phyloP scores from a whole-genome alignment of 1,140 invertebrate species.

The Nasonia longicornis region DNA sequence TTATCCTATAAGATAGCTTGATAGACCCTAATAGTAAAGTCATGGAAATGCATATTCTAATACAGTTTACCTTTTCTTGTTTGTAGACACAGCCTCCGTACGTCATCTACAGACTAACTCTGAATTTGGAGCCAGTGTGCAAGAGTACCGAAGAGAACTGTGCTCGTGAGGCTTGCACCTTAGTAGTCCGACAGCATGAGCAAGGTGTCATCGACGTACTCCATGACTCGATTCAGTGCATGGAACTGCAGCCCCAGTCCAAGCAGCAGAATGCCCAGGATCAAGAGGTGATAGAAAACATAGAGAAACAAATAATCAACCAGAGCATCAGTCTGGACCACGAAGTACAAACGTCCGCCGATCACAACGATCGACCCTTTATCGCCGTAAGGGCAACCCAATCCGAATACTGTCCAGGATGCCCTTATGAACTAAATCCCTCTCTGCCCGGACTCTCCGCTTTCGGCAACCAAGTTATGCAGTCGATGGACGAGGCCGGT shows the following conservation, averaged over 20 bases:
- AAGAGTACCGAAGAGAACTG: slow-evolving; percentile 51
- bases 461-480: slow-evolving; percentile 57
- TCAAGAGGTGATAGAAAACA: slow-evolving; percentile 55
- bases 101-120: slow-evolving; percentile 56
- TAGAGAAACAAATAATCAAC: slow-evolving; percentile 58
- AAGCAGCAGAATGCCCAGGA: slow-evolving; percentile 49
- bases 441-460: slow-evolving; percentile 57
- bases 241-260: neutral
- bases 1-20: neutral
- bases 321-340: slow-evolving; percentile 58
- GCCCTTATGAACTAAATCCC: slow-evolving; percentile 65
- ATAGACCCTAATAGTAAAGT: neutral
- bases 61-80: slow-evolving; percentile 11
- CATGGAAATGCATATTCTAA: slow-evolving; percentile 21
- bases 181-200: slow-evolving; percentile 59
- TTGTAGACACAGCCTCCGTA: slow-evolving; percentile 58
- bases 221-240: slow-evolving; percentile 59
- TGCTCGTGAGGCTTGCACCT: slow-evolving; percentile 58
- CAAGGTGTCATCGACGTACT: slow-evolving; percentile 54
- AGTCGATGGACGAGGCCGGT: slow-evolving; percentile 59
- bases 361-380: slow-evolving; percentile 60
- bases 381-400: slow-evolving; percentile 58
- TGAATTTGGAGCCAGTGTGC: slow-evolving; percentile 59
- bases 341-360: slow-evolving; percentile 56
- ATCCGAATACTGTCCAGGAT: slow-evolving; percentile 62